These are phyloP conservation scores for Plestiodon gilberti DNA, from an alignment of 2,113 vertebrate genomes.

Conservation along the genomic window DNA sequence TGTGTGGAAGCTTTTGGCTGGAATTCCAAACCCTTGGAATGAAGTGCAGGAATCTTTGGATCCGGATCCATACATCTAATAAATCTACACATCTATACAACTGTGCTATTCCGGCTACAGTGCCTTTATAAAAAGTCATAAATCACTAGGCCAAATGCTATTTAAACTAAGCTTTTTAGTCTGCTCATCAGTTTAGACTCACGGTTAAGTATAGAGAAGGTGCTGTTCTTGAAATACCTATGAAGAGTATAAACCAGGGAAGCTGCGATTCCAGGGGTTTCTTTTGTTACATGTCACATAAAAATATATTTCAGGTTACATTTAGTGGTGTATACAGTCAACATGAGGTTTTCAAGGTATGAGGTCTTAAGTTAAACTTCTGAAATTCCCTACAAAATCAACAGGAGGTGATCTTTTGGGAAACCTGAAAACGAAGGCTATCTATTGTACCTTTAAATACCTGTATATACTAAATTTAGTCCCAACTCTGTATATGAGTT, in stretches of 20 bases:
- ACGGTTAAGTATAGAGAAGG: constrained; percentile 46
- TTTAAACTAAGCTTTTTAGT: constrained; percentile 54
- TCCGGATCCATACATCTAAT: neutral
- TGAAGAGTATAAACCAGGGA: constrained; percentile 44
- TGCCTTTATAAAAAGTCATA: constrained; percentile 24
- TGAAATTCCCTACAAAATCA: neutral
- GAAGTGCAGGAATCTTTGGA: neutral
- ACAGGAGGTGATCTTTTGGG: neutral
- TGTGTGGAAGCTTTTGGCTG: neutral
- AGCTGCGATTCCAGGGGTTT: neutral
- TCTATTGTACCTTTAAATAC: neutral
- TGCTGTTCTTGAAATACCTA: constrained; percentile 52
- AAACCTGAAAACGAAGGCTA: neutral
- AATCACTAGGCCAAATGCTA: constrained; percentile 44
- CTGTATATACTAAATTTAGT: no score
- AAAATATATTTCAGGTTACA: constrained; percentile 16
- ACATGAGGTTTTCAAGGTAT: constrained; percentile 11
- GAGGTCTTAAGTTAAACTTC: neutral
- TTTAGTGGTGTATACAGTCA: constrained; percentile 32
- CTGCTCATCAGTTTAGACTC: constrained; percentile 55
- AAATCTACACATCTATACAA: neutral
- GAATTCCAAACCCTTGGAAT: neutral
- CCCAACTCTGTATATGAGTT: neutral
- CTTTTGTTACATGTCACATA: constrained; percentile 39
- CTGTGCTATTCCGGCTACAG: neutral